Evolutionary conservation across 1,140 invertebrate species (phyloP).

Genomic region (Euura saliciscinereae): DNA sequence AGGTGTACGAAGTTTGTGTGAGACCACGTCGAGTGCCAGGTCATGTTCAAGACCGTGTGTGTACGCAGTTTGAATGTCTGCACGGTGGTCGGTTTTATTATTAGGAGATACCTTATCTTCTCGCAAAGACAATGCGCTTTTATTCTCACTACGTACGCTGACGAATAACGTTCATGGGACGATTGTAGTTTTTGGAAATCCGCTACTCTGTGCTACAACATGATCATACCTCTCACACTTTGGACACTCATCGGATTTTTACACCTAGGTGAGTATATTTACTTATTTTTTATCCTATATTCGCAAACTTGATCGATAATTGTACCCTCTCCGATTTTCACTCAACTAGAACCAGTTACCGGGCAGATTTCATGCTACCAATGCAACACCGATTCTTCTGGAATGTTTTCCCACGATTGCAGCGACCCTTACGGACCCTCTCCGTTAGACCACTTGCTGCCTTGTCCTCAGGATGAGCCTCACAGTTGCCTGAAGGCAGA

Average conservation of each 20-base stretch:
- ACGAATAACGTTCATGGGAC: not conserved
- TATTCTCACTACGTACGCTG: not conserved
- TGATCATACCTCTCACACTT: too few species aligned
- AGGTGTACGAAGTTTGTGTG: not conserved
- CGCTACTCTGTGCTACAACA: too few species aligned
- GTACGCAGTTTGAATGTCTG: not conserved
- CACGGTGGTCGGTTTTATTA: not conserved
- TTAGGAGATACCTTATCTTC: constrained; percentile 3
- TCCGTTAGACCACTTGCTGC: constrained; percentile 29
- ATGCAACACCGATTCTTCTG: constrained; percentile 43
- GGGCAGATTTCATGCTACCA: constrained; percentile 35
- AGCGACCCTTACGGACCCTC: constrained; percentile 45
- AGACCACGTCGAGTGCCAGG: not conserved
- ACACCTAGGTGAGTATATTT: not conserved
- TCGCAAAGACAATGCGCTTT: not conserved
- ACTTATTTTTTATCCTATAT: too few species aligned
- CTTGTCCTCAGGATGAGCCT: constrained; percentile 39
- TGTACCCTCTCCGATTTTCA: not conserved
- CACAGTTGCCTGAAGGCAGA: constrained; percentile 45
- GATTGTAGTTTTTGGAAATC: not conserved
- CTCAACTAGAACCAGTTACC: not conserved
- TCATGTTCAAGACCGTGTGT: too few species aligned
- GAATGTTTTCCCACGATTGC: constrained; percentile 36
- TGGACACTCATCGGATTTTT: not conserved
- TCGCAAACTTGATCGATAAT: too few species aligned